A percentile compares a stretch with the other conserved stretches of the same genome.
Evolutionary conservation across 1,140 invertebrate genomes (phyloP).

Genomic region (Aphis gossypii): DNA sequence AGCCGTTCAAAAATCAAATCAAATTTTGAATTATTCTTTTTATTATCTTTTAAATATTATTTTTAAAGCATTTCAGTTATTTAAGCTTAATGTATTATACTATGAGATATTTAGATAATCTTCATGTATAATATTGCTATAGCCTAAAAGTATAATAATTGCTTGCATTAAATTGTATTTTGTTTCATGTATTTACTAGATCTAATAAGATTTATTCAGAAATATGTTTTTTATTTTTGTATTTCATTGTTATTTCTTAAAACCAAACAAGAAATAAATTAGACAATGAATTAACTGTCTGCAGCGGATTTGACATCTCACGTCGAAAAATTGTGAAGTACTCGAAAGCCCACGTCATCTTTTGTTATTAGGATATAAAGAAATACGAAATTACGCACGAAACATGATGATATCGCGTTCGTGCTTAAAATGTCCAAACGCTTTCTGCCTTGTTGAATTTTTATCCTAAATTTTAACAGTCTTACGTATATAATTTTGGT

Average conservation of each 20-base stretch:
- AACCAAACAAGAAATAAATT: background rate
- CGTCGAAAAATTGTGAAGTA: background rate
- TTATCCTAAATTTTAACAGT: background rate
- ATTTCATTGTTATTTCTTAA: background rate
- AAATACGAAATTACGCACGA: background rate
- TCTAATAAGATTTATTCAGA: background rate
- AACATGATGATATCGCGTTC: background rate
- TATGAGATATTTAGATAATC: background rate
- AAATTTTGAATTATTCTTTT: background rate
- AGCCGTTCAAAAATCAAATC: background rate
- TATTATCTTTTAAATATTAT: background rate
- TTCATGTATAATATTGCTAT: background rate
- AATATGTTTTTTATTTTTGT: background rate
- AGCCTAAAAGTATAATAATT: background rate
- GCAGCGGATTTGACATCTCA: background rate
- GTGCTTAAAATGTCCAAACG: background rate
- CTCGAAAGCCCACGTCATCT: background rate
- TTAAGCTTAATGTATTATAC: background rate
- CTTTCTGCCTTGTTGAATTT: background rate
- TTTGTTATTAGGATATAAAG: background rate
- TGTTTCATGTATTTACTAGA: background rate
- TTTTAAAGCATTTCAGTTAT: background rate
- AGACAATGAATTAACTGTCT: background rate
- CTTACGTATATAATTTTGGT: background rate
- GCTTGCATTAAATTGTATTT: background rate